These are phyloP conservation scores for Patagioenas fasciata DNA, from an alignment of 2,113 vertebrate species.

Conservation along the genomic window DNA sequence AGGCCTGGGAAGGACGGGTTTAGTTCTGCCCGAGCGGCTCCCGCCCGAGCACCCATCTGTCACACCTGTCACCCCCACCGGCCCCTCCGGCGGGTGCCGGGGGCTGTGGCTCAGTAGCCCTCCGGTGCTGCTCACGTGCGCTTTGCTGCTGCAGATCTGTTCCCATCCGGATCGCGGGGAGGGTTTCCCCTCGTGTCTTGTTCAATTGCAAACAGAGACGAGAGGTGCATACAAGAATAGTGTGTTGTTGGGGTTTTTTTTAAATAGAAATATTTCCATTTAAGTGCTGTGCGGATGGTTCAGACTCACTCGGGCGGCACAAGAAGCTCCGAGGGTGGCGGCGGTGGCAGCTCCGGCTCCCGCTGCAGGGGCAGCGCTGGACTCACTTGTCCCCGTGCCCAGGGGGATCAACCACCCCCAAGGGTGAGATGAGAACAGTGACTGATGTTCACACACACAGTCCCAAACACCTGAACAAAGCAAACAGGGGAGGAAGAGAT, in stretches of 20 bases:
- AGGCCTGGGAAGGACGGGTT: background rate
- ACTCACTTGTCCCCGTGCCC: too few relatives aligned
- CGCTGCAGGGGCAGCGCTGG: too few relatives aligned
- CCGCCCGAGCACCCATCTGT: slow-evolving; percentile 34
- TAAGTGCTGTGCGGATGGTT: background rate
- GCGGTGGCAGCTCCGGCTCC: too few relatives aligned
- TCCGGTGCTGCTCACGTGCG: too few relatives aligned
- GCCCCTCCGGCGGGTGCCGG: too few relatives aligned
- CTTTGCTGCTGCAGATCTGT: too few relatives aligned
- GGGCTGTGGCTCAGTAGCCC: too few relatives aligned
- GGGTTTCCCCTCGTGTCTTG: background rate
- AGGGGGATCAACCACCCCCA: background rate
- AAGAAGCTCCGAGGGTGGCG: background rate
- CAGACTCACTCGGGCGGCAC: background rate
- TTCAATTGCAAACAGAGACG: background rate
- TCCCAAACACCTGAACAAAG: background rate
- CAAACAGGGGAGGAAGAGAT: background rate
- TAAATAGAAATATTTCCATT: background rate
- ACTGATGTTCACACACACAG: background rate
- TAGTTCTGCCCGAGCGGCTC: slow-evolving; percentile 21
- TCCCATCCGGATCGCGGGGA: rapidly evolving
- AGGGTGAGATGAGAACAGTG: background rate
- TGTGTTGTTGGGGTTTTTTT: background rate
- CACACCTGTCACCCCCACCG: background rate
- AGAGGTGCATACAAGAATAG: rapidly evolving